Conservation (phyloP, 2,797 vertebrate genomes). For the Alosa sapidissima region DNA sequence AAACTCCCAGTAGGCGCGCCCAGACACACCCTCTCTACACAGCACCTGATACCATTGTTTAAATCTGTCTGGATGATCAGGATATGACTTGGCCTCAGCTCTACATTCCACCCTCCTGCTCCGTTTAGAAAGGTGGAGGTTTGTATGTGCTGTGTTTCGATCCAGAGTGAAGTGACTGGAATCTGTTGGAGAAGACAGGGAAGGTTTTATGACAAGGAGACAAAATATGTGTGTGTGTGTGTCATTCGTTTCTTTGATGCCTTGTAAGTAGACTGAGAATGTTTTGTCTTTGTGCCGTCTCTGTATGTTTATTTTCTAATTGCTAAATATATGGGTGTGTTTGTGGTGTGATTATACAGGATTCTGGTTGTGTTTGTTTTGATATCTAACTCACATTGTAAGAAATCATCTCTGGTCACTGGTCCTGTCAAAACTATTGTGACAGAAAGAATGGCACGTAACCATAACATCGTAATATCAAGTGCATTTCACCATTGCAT, state of each 20-base stretch:
- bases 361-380: not conserved
- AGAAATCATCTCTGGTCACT: not conserved
- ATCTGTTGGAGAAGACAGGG: slow-evolving; percentile 6
- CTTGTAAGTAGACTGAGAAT: too few relatives aligned
- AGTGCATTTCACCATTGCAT: too few relatives aligned
- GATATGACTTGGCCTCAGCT: not conserved
- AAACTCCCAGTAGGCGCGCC: not conserved
- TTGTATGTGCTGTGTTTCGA: not conserved
- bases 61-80: not conserved
- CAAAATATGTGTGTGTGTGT: not conserved
- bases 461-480: too few relatives aligned
- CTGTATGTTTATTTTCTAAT: too few relatives aligned
- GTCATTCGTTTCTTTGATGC: too few relatives aligned
- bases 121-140: not conserved
- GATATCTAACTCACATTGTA: not conserved
- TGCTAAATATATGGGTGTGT: too few relatives aligned
- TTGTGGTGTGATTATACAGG: not conserved
- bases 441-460: not conserved
- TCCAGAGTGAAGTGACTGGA: not conserved
- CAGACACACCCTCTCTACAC: not conserved
- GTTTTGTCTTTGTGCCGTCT: too few relatives aligned
- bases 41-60: not conserved
- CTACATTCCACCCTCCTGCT: not conserved
- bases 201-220: too few relatives aligned
- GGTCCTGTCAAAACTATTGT: not conserved